These are phyloP conservation scores for Catostylus mosaicus DNA, from an alignment of 30 jellyfish, hydroid and myxozoan species.

Conservation along the genomic window DNA sequence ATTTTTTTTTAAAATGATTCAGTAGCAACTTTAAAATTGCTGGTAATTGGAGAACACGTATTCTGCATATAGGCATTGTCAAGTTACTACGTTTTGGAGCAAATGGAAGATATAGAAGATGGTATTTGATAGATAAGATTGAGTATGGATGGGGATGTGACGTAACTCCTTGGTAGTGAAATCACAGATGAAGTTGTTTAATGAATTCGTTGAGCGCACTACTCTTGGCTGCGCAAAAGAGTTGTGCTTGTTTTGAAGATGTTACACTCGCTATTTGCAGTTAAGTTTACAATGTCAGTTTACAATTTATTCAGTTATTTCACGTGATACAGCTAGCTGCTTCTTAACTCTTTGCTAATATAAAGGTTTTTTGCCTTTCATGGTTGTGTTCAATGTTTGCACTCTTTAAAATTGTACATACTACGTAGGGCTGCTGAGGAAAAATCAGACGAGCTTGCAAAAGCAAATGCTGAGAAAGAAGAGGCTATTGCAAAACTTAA, in stretches of 20 bases:
- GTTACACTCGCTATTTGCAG: not conserved
- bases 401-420: not conserved
- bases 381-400: not conserved
- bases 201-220: no score
- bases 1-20: not conserved
- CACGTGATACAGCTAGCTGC: not conserved
- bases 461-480: conserved; percentile 48
- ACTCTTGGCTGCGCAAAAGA: no score
- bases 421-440: conserved; percentile 49
- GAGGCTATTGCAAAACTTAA: conserved; percentile 58
- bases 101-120: no score
- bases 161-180: no score
- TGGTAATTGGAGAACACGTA: not conserved
- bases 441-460: conserved; percentile 51
- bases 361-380: not conserved
- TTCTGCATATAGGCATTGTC: no score
- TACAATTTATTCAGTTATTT: not conserved
- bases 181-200: no score
- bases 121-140: no score
- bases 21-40: not conserved
- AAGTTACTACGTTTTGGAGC: no score
- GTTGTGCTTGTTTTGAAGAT: not conserved
- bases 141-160: no score
- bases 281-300: no score
- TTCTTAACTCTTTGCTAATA: not conserved